Evolutionary conservation across 2,797 vertebrate species (phyloP).

Genomic region (Anniella stebbinsi): DNA sequence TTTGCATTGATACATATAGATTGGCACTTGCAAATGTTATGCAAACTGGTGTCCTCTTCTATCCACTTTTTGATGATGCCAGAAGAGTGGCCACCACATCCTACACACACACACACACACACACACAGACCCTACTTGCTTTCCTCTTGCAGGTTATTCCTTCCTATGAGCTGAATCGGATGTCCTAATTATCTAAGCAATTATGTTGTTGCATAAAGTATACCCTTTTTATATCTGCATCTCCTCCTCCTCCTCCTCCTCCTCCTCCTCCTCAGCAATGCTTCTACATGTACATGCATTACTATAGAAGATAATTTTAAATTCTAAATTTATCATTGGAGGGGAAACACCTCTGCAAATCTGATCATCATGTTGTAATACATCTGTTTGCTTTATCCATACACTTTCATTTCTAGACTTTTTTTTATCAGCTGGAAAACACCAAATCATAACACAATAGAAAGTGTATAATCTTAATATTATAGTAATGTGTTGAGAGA

Average conservation of each 20-base stretch:
- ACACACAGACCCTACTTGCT: background rate
- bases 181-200: slow-evolving; percentile 16
- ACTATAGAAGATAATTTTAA: slow-evolving; percentile 15
- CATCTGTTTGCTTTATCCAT: slow-evolving; percentile 4
- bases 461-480: slow-evolving; percentile 9
- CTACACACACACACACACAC: too few species aligned
- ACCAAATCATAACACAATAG: background rate
- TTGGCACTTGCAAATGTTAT: too few species aligned
- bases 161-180: background rate
- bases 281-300: slow-evolving; percentile 13
- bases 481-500: slow-evolving; percentile 46
- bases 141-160: background rate
- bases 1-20: too few species aligned
- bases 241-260: background rate
- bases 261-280: background rate
- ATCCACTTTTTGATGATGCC: too few species aligned
- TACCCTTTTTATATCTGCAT: background rate
- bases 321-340: slow-evolving; percentile 25
- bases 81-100: too few species aligned
- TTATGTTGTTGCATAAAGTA: background rate
- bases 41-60: too few species aligned
- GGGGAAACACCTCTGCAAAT: background rate
- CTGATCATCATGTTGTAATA: background rate
- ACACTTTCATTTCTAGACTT: background rate
- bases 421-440: background rate